Evolutionary conservation across 2,888 invertebrate genomes (phyloP).

Genomic region (Brenthis ino): DNA sequence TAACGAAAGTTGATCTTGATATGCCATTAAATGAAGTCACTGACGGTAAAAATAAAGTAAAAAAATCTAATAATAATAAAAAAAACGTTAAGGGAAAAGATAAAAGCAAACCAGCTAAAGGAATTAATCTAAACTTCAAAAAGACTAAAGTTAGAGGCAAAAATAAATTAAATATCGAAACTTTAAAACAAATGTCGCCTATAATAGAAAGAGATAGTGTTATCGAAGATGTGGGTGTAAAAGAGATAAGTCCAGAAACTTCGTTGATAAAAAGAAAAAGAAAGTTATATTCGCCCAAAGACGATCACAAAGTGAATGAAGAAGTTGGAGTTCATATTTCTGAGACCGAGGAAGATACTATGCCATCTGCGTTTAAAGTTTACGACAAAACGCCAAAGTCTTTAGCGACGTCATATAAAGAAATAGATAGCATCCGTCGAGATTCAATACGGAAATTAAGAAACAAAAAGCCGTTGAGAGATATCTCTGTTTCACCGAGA

Average conservation of each 20-base stretch:
- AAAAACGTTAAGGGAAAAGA: constrained; percentile 30
- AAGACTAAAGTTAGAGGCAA: constrained; percentile 39
- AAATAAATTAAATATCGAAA: constrained; percentile 42
- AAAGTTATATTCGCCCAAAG: constrained; percentile 69
- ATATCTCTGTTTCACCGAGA: constrained; percentile 51
- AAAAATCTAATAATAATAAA: constrained; percentile 14
- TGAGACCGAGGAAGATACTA: constrained; percentile 38
- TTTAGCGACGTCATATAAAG: constrained; percentile 59
- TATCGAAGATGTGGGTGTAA: constrained; percentile 31
- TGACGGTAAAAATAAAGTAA: neutral
- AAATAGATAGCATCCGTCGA: constrained; percentile 59
- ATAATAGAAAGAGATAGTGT: constrained; percentile 49
- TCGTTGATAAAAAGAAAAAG: constrained; percentile 54
- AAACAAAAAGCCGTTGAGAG: constrained; percentile 43
- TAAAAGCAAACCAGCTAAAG: constrained; percentile 30
- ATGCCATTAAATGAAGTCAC: constrained; percentile 11
- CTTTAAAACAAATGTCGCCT: constrained; percentile 49
- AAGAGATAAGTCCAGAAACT: constrained; percentile 24
- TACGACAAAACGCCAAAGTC: constrained; percentile 47
- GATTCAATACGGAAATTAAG: constrained; percentile 48
- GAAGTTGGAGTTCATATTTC: constrained; percentile 42
- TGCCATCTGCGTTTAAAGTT: constrained; percentile 36
- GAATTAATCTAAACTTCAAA: constrained; percentile 38
- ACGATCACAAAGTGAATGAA: constrained; percentile 47
- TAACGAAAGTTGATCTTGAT: constrained; percentile 12